phyloP scores from a whole-genome alignment of 1,140 invertebrate species.

The Drosophila carrolli region DNA sequence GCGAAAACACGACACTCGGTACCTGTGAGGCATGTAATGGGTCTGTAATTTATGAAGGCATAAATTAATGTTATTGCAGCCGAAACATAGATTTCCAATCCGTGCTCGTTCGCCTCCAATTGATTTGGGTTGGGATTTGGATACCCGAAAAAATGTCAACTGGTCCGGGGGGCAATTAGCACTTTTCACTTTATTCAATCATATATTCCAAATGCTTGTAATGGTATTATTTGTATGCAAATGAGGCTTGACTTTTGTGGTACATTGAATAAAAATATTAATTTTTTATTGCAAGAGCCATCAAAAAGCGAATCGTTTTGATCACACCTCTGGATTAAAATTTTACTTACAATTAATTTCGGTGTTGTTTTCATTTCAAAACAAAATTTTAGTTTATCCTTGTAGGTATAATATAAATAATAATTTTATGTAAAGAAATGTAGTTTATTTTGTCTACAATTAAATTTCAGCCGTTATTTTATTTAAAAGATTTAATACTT shows the following conservation, averaged over 20 bases:
- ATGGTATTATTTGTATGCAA: conserved; percentile 7
- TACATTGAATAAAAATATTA: background rate
- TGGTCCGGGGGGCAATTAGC: conserved; percentile 2
- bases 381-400: no score
- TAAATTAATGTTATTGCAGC: conserved; percentile 47
- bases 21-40: conserved; percentile 68
- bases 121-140: background rate
- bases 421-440: no score
- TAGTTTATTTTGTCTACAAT: no score
- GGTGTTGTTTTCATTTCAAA: no score
- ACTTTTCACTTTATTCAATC: conserved; percentile 27
- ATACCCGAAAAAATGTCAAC: conserved; percentile 11
- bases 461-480: no score
- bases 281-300: background rate
- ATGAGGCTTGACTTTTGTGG: background rate
- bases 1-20: conserved; percentile 59
- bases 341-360: no score
- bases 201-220: conserved; percentile 16
- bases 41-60: conserved; percentile 61
- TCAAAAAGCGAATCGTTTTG: background rate
- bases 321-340: background rate
- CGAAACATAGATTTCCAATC: conserved; percentile 15
- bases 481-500: no score
- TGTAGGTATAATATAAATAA: no score
- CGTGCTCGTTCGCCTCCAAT: background rate